Evolutionary conservation across 2,888 invertebrate genomes (phyloP).

Genomic region (Netelia fuscicornis): DNA sequence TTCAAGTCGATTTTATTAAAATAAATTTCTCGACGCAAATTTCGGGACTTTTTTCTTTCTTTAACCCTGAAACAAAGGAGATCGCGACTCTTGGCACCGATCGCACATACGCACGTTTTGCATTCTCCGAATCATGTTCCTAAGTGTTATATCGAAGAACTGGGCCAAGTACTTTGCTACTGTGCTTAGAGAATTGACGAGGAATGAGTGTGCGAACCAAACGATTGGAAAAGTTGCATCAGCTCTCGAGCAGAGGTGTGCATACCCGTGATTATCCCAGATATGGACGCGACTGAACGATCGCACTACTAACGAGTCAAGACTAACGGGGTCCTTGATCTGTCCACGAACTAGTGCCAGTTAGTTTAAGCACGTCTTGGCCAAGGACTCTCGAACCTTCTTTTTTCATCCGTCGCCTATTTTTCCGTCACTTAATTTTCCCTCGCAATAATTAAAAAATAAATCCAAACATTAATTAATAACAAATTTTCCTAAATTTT

Average conservation of each 20-base stretch:
- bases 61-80: neutral
- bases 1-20: too few species aligned
- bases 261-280: conserved; percentile 69
- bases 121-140: conserved; percentile 73
- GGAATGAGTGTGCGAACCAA: conserved; percentile 77
- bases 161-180: conserved; percentile 83
- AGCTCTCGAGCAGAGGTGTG: conserved; percentile 59
- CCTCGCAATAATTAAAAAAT: neutral
- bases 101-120: neutral
- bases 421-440: neutral
- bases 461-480: neutral
- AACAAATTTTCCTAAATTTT: too few species aligned
- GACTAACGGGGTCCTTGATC: conserved; percentile 61
- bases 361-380: conserved; percentile 45
- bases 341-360: conserved; percentile 48
- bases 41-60: neutral
- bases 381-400: conserved; percentile 49
- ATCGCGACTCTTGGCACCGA: neutral
- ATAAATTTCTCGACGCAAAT: too few species aligned
- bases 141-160: conserved; percentile 71
- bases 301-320: conserved; percentile 51
- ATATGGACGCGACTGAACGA: conserved; percentile 66
- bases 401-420: neutral
- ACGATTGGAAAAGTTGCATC: conserved; percentile 72
- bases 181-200: conserved; percentile 74